Base-by-base conservation (phyloP, 2,888 invertebrate species). In the Heterodera filipjevi region DNA sequence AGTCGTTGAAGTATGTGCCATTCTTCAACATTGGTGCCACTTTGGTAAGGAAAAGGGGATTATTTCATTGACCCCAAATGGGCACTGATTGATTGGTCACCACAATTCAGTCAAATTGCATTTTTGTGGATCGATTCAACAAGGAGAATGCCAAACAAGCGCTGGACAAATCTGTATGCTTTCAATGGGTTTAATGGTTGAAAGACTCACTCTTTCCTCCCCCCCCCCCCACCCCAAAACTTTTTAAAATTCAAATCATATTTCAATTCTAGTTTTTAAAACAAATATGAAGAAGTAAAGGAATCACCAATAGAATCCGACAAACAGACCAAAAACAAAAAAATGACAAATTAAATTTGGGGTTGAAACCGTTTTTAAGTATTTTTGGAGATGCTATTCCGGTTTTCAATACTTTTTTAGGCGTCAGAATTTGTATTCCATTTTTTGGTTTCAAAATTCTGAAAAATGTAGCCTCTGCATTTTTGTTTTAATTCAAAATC, bases 1-100 rank as follows among this genome's bases (percentile, higher is more conserved):
- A 82, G 19, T 85, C 85, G 39, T 80, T 89, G 76, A 83, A 84
- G 73, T 89, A 81, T 77, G 81, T 89, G n/a, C 88, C 88, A 2
- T 83, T 85, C 1, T 87, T 89, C 82, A 88, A 88, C 73, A 30
- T 88, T 12, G 84, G 84, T 66, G 87, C 87, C 10, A 64, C 77
- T 49, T 53, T 85, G 74, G 83, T 82, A 22, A 6, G 73, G 27
- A 10, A n/a, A n/a, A n/a, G 3, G 30, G 71, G 72, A 22, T 35
- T 35, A 72, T 49, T 72, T n/a, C 14, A 8, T 14, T 32, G 10
- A 27, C 10, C 30, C 16, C 19, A 49, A 27, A 22, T 27, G 10
- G 22, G 12, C 12, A 44, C n/a, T 32, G 32, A 44, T 75, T 5
- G 22, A 75, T 19, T 33, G 30, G 32, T 59, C 30, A 8, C 19